phyloP scores from a whole-genome alignment of 2,888 invertebrate species.

The Andrena praecox region DNA sequence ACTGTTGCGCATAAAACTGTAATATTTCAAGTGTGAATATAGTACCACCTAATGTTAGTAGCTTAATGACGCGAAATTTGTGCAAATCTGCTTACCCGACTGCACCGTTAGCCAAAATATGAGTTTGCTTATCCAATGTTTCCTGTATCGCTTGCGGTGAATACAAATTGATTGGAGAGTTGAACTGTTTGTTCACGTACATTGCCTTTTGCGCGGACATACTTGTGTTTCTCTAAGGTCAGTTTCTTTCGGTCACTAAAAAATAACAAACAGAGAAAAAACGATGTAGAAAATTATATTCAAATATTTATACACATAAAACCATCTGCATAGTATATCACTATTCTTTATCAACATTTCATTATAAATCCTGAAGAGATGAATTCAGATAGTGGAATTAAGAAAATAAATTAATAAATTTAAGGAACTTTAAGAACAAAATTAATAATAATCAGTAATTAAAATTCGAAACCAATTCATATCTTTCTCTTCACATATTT shows the following conservation, averaged over 20 bases:
- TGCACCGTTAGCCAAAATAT: constrained; percentile 91
- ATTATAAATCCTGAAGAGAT: too few relatives aligned
- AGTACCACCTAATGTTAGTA: not conserved
- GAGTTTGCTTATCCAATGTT: constrained; percentile 91
- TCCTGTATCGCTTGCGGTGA: constrained; percentile 93
- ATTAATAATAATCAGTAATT: too few relatives aligned
- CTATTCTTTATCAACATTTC: too few relatives aligned
- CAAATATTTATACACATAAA: not conserved
- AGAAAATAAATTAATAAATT: too few relatives aligned
- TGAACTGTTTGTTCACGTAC: constrained; percentile 95
- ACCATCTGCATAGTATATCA: too few relatives aligned
- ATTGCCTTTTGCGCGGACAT: constrained; percentile 90
- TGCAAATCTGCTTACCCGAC: constrained; percentile 89
- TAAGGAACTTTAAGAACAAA: too few relatives aligned
- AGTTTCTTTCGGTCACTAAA: constrained; percentile 47
- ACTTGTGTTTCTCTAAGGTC: constrained; percentile 77
- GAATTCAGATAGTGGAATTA: too few relatives aligned
- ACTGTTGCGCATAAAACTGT: too few relatives aligned
- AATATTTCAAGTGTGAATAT: too few relatives aligned
- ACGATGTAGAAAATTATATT: constrained; percentile 1
- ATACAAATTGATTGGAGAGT: constrained; percentile 94
- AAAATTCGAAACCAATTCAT: too few relatives aligned
- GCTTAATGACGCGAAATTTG: not conserved
- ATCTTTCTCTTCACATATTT: too few relatives aligned
- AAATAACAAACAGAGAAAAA: constrained; percentile 28